Evolutionary conservation across 2,888 invertebrate species (phyloP).

Genomic region (Lasioglossum marginatum): DNA sequence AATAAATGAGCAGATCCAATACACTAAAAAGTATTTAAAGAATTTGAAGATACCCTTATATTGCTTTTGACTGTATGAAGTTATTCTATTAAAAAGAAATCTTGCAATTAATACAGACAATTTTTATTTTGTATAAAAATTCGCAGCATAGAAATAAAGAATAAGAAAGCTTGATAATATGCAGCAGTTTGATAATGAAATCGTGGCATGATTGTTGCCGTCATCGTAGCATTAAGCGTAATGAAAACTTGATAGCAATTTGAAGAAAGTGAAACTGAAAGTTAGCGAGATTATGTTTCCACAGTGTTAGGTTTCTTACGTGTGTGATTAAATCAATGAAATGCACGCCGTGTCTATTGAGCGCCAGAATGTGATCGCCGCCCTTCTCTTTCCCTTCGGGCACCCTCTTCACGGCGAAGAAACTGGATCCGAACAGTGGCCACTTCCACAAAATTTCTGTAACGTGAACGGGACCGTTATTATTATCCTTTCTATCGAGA

Average conservation of each 20-base stretch:
- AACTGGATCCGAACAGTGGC: slow-evolving; percentile 98
- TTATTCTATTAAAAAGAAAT: neutral
- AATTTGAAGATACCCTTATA: neutral
- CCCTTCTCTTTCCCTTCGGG: slow-evolving; percentile 87
- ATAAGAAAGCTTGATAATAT: neutral
- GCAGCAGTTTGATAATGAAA: too few species aligned
- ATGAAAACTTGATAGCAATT: neutral
- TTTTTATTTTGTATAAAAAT: neutral
- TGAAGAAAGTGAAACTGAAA: neutral
- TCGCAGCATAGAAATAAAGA: neutral
- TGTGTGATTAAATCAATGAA: slow-evolving; percentile 97
- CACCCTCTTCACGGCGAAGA: slow-evolving; percentile 97
- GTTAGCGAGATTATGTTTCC: neutral
- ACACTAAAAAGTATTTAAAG: too few species aligned
- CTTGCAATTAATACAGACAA: too few species aligned
- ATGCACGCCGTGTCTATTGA: slow-evolving; percentile 96
- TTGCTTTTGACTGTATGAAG: neutral
- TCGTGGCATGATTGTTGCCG: too few species aligned
- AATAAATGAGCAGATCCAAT: too few species aligned
- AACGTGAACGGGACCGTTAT: slow-evolving; percentile 67
- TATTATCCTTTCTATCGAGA: neutral
- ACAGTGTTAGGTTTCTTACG: slow-evolving; percentile 81
- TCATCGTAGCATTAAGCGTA: too few species aligned
- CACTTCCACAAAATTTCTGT: slow-evolving; percentile 96
- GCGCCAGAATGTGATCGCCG: slow-evolving; percentile 94